Conservation (phyloP, 2,888 invertebrate species). For the Polyommatus iphigenia region DNA sequence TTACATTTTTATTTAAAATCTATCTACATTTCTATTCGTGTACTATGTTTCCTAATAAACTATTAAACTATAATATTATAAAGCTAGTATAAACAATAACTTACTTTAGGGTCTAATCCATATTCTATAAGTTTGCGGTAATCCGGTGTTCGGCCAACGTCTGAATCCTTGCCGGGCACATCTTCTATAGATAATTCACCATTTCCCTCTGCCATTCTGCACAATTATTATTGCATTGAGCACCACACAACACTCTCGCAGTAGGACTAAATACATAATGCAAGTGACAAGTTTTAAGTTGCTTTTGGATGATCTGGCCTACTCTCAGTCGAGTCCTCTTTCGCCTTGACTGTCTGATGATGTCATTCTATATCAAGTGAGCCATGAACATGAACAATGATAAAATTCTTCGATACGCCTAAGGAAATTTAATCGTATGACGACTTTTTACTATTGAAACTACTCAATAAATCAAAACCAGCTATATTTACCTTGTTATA, state of each 20-base stretch:
- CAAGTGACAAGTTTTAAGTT: conserved; percentile 46
- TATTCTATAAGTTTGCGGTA: conserved; percentile 96
- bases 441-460: conserved; percentile 16
- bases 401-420: conserved; percentile 46
- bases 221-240: conserved; percentile 72
- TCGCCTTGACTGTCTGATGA: conserved; percentile 64
- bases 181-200: conserved; percentile 90
- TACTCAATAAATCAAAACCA: conserved; percentile 32
- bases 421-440: conserved; percentile 35
- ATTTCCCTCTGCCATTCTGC: conserved; percentile 92
- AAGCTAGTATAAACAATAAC: conserved; percentile 36
- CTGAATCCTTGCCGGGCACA: conserved; percentile 83
- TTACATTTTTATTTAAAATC: not conserved
- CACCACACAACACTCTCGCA: conserved; percentile 68
- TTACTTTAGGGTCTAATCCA: conserved; percentile 95
- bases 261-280: conserved; percentile 39
- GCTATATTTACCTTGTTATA: conserved; percentile 78
- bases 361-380: conserved; percentile 72
- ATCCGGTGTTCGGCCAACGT: conserved; percentile 90
- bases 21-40: not conserved
- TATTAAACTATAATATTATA: not conserved
- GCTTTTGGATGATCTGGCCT: conserved; percentile 44
- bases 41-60: not conserved
- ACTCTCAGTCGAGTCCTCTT: conserved; percentile 53
- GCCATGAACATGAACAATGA: conserved; percentile 65